phyloP scores from a whole-genome alignment of 2,888 invertebrate species.

The Macrophya annulata region DNA sequence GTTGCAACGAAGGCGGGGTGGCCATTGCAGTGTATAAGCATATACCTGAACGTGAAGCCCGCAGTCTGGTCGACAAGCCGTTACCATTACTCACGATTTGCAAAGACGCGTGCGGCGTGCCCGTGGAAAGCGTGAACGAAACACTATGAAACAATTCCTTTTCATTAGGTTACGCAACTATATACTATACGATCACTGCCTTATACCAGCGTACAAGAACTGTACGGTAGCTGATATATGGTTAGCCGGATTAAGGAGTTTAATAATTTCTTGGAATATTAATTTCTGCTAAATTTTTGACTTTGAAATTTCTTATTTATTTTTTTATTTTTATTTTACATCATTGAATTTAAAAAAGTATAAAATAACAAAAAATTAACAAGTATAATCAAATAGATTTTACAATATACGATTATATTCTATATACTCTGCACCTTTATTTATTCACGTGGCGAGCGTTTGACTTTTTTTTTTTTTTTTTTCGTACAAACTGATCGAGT shows the following conservation, averaged over 20 bases:
- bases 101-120: conserved; percentile 39
- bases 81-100: conserved; percentile 48
- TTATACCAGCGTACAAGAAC: not conserved
- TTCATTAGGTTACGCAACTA: conserved; percentile 40
- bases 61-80: conserved; percentile 19
- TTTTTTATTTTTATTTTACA: not conserved
- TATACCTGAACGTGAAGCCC: not conserved
- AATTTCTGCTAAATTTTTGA: not conserved
- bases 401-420: not conserved
- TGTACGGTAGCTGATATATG: not conserved
- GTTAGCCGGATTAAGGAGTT: not conserved
- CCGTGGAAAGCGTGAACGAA: conserved; percentile 52
- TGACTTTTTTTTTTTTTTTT: not conserved
- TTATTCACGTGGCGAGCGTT: not conserved
- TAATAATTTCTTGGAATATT: not conserved
- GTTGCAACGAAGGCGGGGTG: conserved; percentile 8
- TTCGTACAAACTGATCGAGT: not conserved
- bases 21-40: not conserved
- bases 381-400: not conserved
- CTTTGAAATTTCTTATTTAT: not conserved
- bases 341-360: not conserved
- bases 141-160: conserved; percentile 41
- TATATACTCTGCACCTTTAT: not conserved
- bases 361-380: not conserved
- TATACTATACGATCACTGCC: not conserved